Conservation (phyloP, 1,140 invertebrate genomes). For the Harpegnathos saltator region DNA sequence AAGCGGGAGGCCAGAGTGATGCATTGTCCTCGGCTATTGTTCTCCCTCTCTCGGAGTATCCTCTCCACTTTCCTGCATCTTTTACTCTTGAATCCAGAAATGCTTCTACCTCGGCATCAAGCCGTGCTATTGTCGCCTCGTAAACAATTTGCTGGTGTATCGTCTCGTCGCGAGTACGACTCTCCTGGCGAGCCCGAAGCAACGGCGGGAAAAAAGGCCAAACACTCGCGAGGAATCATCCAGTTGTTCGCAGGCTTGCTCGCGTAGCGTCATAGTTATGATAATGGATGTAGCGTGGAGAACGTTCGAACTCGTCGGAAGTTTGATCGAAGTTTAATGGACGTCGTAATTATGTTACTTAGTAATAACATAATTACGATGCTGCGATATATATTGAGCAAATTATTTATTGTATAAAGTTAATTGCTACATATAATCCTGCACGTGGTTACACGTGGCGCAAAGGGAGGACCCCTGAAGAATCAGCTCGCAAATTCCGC, state of each 20-base stretch:
- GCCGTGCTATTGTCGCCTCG: conserved; percentile 36
- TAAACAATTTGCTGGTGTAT: conserved; percentile 57
- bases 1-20: conserved; percentile 22
- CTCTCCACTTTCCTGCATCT: conserved; percentile 42
- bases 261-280: background rate
- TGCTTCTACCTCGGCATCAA: background rate
- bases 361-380: conserved; percentile 43
- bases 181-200: background rate
- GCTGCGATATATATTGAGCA: conserved; percentile 16
- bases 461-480: background rate
- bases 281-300: conserved; percentile 2
- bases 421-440: background rate
- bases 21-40: conserved; percentile 53
- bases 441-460: background rate
- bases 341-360: conserved; percentile 26
- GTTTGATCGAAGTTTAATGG: conserved; percentile 56
- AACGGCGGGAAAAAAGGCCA: background rate
- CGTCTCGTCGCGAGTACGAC: background rate
- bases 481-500: too few species aligned
- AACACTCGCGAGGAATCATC: too few species aligned
- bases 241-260: background rate
- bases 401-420: conserved; percentile 25
- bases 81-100: conserved; percentile 37
- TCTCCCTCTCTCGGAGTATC: background rate
- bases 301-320: conserved; percentile 9